Conservation (phyloP, 2,888 invertebrate genomes). For the Cabera pusaria region DNA sequence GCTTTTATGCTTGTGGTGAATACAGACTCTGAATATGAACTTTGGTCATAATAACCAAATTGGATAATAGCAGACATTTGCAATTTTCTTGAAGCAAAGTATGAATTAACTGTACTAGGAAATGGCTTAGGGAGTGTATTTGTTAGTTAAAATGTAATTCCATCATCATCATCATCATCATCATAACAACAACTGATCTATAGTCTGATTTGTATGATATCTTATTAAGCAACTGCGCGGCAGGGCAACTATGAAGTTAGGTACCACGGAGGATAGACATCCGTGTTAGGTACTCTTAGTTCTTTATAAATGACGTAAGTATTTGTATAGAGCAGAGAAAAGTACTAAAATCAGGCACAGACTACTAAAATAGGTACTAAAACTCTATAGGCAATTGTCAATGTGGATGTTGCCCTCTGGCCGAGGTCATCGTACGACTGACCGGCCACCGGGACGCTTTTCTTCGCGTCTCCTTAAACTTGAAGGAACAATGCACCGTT, state of each 20-base stretch:
- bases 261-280: too few species aligned
- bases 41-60: constrained; percentile 12
- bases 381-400: constrained; percentile 43
- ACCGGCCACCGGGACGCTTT: constrained; percentile 48
- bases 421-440: constrained; percentile 67
- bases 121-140: too few species aligned
- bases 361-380: constrained; percentile 32
- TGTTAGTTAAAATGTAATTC: too few species aligned
- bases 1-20: constrained; percentile 15
- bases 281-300: too few species aligned
- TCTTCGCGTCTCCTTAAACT: constrained; percentile 38
- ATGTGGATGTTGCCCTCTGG: constrained; percentile 42
- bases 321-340: too few species aligned
- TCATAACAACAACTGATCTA: too few species aligned
- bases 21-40: constrained; percentile 10
- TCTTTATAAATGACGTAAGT: too few species aligned
- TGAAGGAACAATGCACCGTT: constrained; percentile 28
- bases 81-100: constrained; percentile 6
- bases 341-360: constrained; percentile 11
- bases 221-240: too few species aligned
- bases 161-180: too few species aligned
- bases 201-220: too few species aligned
- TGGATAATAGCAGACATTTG: constrained; percentile 16
- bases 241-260: too few species aligned
- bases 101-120: background rate